phyloP scores from a whole-genome alignment of 2,888 invertebrate species.

The Chymomyza procnemis region DNA sequence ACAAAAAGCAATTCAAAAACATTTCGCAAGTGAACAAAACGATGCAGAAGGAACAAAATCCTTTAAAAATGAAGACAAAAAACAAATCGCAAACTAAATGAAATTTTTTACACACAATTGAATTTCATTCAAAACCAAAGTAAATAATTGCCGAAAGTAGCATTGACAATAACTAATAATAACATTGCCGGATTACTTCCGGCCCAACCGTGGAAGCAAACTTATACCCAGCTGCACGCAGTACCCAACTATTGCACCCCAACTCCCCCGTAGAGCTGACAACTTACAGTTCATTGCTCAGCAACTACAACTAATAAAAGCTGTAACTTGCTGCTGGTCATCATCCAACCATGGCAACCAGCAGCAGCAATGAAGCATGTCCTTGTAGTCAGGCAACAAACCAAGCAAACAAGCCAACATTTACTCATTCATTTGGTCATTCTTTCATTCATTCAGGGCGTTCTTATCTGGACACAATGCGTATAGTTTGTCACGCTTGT shows the following conservation, averaged over 20 bases:
- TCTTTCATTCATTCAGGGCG: conserved; percentile 19
- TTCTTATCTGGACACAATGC: conserved; percentile 37
- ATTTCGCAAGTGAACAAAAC: conserved; percentile 20
- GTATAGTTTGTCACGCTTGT: conserved; percentile 39
- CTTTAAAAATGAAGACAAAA: conserved; percentile 1
- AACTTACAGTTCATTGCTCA: conserved; percentile 58
- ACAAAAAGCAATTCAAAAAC: conserved; percentile 16
- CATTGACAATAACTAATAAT: conserved; percentile 1
- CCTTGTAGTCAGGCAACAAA: conserved; percentile 1
- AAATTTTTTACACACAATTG: conserved; percentile 43
- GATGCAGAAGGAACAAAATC: not conserved
- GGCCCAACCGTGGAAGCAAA: too few relatives aligned
- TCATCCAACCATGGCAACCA: conserved; percentile 1
- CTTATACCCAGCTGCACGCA: too few relatives aligned
- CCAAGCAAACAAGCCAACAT: not conserved
- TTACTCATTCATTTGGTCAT: conserved; percentile 5
- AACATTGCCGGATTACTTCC: conserved; percentile 24
- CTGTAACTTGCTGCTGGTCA: not conserved
- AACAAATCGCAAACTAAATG: not conserved
- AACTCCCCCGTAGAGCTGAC: conserved; percentile 29
- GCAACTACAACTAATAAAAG: not conserved
- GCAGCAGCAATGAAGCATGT: conserved; percentile 14
- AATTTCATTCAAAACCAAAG: conserved; percentile 34
- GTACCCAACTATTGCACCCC: too few relatives aligned
- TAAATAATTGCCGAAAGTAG: conserved; percentile 18